phyloP scores from a whole-genome alignment of 2,797 vertebrate species.

The Dallia pectoralis region DNA sequence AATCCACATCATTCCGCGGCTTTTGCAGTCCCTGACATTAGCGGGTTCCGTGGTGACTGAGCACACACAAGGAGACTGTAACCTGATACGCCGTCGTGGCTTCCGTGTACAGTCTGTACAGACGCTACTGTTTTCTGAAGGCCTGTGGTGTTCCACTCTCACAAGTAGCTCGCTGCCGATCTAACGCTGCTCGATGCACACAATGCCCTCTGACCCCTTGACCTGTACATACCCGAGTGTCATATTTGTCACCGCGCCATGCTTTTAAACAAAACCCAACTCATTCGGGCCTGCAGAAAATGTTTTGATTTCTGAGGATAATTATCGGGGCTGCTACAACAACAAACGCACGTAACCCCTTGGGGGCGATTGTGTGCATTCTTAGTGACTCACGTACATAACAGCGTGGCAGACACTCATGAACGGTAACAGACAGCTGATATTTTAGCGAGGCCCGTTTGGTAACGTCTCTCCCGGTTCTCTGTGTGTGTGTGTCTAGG shows the following conservation, averaged over 20 bases:
- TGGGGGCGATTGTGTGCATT: not conserved
- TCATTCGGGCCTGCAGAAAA: not conserved
- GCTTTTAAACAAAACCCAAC: not conserved
- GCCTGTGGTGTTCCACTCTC: slow-evolving; percentile 31
- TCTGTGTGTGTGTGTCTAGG: slow-evolving; percentile 67
- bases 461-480: slow-evolving; percentile 5
- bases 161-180: not conserved
- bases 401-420: not conserved
- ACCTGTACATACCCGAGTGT: not conserved
- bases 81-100: slow-evolving; percentile 72
- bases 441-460: not conserved
- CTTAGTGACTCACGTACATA: not conserved
- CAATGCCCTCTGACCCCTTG: not conserved
- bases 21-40: slow-evolving; percentile 70
- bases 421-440: not conserved
- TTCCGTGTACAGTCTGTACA: slow-evolving; percentile 61
- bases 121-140: slow-evolving; percentile 23
- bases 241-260: not conserved
- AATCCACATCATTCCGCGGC: slow-evolving; percentile 72
- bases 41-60: slow-evolving; percentile 63
- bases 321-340: not conserved
- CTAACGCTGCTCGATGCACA: not conserved
- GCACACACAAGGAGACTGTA: slow-evolving; percentile 67
- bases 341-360: not conserved
- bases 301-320: not conserved